Evolutionary conservation across 2,113 vertebrate species (phyloP).

Genomic region (Cyanocitta stelleri): DNA sequence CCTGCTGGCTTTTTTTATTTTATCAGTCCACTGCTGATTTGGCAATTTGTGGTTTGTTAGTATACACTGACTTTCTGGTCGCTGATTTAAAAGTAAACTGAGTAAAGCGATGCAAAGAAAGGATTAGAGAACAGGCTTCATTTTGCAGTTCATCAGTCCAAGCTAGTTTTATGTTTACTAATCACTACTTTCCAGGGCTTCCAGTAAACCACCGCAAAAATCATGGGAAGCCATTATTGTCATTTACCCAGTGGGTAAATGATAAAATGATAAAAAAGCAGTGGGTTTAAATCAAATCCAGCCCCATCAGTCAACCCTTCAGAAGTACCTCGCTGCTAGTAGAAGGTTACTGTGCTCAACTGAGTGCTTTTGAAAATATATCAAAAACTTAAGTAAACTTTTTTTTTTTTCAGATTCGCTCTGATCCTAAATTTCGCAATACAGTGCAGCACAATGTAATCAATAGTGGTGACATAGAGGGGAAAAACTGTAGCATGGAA

Average conservation of each 20-base stretch:
- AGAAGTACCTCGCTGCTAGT: neutral
- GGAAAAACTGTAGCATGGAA: neutral
- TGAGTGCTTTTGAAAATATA: neutral
- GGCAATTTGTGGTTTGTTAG: neutral
- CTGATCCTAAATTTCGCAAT: neutral
- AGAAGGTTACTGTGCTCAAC: neutral
- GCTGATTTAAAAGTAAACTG: neutral
- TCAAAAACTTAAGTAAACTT: neutral
- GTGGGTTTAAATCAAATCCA: neutral
- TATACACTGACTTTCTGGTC: neutral
- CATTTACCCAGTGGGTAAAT: neutral
- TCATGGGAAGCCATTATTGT: neutral
- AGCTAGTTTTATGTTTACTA: neutral
- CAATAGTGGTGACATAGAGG: neutral
- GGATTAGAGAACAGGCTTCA: neutral
- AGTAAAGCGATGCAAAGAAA: neutral
- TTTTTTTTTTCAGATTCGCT: neutral
- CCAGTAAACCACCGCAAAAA: neutral
- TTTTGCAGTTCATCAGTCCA: neutral
- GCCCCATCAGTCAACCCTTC: neutral
- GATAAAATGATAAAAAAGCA: neutral
- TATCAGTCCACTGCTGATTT: neutral
- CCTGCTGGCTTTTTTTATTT: neutral
- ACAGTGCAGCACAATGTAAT: neutral
- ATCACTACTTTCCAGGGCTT: neutral